These are phyloP conservation scores for Fistularia commersonii DNA, from an alignment of 2,797 vertebrate genomes.

Conservation along the genomic window DNA sequence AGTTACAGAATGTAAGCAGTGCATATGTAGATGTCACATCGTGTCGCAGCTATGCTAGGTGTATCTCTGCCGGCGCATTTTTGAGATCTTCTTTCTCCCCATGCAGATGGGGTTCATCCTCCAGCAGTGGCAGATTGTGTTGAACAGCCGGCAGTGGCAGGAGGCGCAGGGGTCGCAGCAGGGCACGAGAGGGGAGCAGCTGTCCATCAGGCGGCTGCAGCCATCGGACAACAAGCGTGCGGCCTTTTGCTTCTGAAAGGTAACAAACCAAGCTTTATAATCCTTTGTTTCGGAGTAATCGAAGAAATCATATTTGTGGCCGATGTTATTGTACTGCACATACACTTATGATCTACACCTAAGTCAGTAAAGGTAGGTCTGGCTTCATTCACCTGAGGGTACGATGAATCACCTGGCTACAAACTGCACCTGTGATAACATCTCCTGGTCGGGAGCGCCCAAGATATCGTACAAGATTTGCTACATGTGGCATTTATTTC, in stretches of 20 bases:
- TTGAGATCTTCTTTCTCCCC: conserved; percentile 52
- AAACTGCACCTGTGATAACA: no score
- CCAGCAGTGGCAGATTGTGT: conserved; percentile 87
- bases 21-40: neutral
- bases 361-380: no score
- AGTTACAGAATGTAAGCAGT: neutral
- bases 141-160: conserved; percentile 93
- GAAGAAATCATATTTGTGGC: no score
- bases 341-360: no score
- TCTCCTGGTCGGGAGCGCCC: no score
- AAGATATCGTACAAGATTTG: no score
- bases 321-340: no score
- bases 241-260: conserved; percentile 41
- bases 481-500: no score
- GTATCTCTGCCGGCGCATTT: neutral
- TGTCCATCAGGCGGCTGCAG: conserved; percentile 83
- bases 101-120: conserved; percentile 75
- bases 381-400: no score
- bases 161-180: conserved; percentile 89
- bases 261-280: neutral
- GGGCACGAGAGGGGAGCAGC: conserved; percentile 77
- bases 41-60: neutral
- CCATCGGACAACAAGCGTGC: conserved; percentile 63
- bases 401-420: no score
- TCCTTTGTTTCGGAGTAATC: no score